Evolutionary conservation across 2,797 vertebrate species (phyloP).

Genomic region (Pseudomugil tenellus): DNA sequence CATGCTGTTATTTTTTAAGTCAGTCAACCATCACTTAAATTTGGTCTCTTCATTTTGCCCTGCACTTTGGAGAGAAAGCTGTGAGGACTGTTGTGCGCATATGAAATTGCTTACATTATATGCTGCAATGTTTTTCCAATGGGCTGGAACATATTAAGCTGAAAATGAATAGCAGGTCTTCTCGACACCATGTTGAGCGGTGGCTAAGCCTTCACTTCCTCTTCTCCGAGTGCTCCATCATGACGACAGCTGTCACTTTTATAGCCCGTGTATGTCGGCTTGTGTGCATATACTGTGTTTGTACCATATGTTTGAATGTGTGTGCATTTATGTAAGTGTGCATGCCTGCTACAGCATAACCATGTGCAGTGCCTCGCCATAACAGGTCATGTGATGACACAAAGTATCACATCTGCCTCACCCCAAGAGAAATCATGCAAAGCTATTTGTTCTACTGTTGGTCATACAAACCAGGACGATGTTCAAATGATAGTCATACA

Average conservation of each 20-base stretch:
- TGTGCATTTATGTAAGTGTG: constrained; percentile 36
- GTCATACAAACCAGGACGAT: constrained; percentile 49
- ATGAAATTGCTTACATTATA: constrained; percentile 83
- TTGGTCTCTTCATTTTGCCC: constrained; percentile 76
- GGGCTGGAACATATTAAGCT: constrained; percentile 84
- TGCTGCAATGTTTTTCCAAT: constrained; percentile 83
- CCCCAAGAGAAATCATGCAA: constrained; percentile 49
- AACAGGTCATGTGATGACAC: constrained; percentile 71
- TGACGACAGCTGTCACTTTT: constrained; percentile 81
- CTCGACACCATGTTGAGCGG: constrained; percentile 78
- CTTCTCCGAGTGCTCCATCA: constrained; percentile 79
- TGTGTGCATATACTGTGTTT: constrained; percentile 61
- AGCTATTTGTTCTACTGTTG: constrained; percentile 59
- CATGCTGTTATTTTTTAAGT: constrained; percentile 72
- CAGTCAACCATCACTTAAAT: constrained; percentile 74
- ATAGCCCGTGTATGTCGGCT: constrained; percentile 49
- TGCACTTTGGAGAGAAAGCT: constrained; percentile 63
- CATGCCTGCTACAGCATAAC: constrained; percentile 21
- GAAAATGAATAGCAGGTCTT: constrained; percentile 84
- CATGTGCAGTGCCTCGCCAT: constrained; percentile 58
- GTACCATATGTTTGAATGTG: constrained; percentile 66
- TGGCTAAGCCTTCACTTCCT: constrained; percentile 81
- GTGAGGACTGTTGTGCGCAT: constrained; percentile 67
- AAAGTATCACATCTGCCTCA: constrained; percentile 72
- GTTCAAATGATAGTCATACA: constrained; percentile 53